Evolutionary conservation across 2,888 invertebrate species (phyloP), one percentile per base, ranked within the genome.

Genomic region (Trichopria drosophilae): DNA sequence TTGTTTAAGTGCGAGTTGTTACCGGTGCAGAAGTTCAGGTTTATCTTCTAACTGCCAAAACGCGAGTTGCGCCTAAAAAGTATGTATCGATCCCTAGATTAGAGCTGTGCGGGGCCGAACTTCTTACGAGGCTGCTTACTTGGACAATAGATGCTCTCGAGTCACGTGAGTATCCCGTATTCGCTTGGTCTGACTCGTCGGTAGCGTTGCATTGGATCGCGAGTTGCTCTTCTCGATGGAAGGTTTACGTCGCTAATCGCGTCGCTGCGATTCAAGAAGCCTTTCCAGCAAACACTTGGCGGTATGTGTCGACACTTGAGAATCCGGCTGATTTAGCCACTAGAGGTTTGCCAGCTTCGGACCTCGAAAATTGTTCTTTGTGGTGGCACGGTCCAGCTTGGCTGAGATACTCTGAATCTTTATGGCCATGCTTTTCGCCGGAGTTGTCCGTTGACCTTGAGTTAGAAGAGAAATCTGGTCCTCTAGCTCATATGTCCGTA

Each of bases 351-450:
- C 9, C 18, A n/a, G 37, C 26, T 3, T 16, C 19, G 5, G 22
- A 36, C 2, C 22, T 50, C 3, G 4, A 12, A 16, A 9, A 24
- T 5, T 34, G 34, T 16, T 7, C 31, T 18, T 22, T 53, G 0
- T 57, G 56, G 48, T 53, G 51, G 51, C 12, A 4, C 1, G 57
- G 53, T 2, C 53, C 57, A 5, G 2, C n/a, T 1, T 53, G 52
- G 52, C 9, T 55, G n/a, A 15, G 19, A 7, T 18, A 22, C 13
- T 35, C 26, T 6, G 15, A 31, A 2, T n/a, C 24, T n/a, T 10
- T n/a, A 19, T 47, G 34, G 47, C 40, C 47, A 5, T 32, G 13
- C 16, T 12, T 2, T 16, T 24, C 42, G 19, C 29, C 6, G 16
- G 9, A 12, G 10, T 3, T 12, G 6, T 9, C 15, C 3, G 19